These are phyloP conservation scores for Craterocephalus amniculus DNA, from an alignment of 2,797 vertebrate species.

Conservation along the genomic window DNA sequence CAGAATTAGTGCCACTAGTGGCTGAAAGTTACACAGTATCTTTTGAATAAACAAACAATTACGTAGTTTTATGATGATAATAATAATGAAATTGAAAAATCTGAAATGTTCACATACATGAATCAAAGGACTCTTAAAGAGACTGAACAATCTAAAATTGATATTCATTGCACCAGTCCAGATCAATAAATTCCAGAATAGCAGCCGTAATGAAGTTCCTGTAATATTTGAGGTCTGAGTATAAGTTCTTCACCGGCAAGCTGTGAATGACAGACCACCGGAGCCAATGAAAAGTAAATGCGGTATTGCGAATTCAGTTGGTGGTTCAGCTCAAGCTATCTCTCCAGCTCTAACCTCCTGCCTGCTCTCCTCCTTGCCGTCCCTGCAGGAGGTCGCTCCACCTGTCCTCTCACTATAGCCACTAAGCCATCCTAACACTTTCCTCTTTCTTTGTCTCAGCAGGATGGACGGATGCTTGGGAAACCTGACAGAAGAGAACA, in stretches of 20 bases:
- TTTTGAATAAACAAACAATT: no score
- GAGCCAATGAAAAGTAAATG: slow-evolving; percentile 60
- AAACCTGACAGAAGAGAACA: slow-evolving; percentile 50
- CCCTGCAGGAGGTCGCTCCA: slow-evolving; percentile 63
- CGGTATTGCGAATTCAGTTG: slow-evolving; percentile 62
- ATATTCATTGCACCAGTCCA: slow-evolving; percentile 41
- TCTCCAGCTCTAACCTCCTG: slow-evolving; percentile 47
- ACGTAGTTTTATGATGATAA: neutral
- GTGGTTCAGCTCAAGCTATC: slow-evolving; percentile 60
- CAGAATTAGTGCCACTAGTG: no score
- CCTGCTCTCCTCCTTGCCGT: slow-evolving; percentile 46
- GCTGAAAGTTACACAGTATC: no score
- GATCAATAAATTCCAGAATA: slow-evolving; percentile 63
- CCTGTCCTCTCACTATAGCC: slow-evolving; percentile 63
- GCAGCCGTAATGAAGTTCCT: slow-evolving; percentile 50
- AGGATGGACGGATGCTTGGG: slow-evolving; percentile 52
- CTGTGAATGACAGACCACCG: slow-evolving; percentile 32
- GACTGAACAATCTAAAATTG: slow-evolving; percentile 39
- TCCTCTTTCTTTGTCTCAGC: slow-evolving; percentile 65
- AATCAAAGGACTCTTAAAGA: slow-evolving; percentile 14
- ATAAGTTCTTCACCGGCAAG: slow-evolving; percentile 60
- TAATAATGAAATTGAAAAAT: neutral
- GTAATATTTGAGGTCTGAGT: slow-evolving; percentile 55
- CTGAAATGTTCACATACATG: slow-evolving; percentile 1
- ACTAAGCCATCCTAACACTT: slow-evolving; percentile 51